These are phyloP conservation scores for Ophion slaviceki DNA, from an alignment of 2,888 invertebrate species.

Conservation along the genomic window DNA sequence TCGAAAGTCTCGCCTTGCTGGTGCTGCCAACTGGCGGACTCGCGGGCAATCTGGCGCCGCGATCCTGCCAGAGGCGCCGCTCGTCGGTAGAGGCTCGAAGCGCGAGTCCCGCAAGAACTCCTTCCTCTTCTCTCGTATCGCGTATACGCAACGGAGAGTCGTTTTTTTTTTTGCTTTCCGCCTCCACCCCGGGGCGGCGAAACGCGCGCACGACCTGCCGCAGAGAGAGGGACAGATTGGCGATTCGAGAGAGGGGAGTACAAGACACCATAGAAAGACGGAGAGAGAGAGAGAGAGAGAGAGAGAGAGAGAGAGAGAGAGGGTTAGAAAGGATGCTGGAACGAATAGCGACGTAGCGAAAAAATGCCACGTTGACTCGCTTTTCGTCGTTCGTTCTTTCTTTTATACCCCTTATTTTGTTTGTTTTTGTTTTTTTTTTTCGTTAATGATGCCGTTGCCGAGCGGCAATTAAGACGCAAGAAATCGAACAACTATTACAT, in stretches of 20 bases:
- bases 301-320: constrained; percentile 28
- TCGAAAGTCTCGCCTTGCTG: constrained; percentile 74
- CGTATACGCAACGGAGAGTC: constrained; percentile 35
- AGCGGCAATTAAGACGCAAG: constrained; percentile 81
- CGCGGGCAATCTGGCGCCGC: constrained; percentile 60
- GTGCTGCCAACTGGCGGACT: constrained; percentile 81
- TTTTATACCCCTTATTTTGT: constrained; percentile 6
- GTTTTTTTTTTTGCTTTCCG: constrained; percentile 40
- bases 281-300: constrained; percentile 14
- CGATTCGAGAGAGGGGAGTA: constrained; percentile 34
- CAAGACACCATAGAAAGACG: constrained; percentile 32
- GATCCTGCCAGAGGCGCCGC: constrained; percentile 67
- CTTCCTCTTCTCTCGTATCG: constrained; percentile 5
- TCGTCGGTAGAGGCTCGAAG: constrained; percentile 58
- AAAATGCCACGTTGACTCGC: constrained; percentile 61
- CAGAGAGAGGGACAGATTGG: constrained; percentile 22
- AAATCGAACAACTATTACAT: constrained; percentile 82
- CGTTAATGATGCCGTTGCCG: constrained; percentile 82
- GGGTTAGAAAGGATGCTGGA: constrained; percentile 17
- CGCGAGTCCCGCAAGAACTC: constrained; percentile 50
- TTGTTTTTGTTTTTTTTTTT: constrained; percentile 72
- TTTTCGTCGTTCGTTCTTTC: constrained; percentile 3
- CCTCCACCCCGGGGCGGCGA: constrained; percentile 58
- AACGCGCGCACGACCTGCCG: constrained; percentile 48
- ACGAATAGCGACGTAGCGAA: constrained; percentile 53